phyloP scores from a whole-genome alignment of 2,888 invertebrate species.

The Athalia rosae region DNA sequence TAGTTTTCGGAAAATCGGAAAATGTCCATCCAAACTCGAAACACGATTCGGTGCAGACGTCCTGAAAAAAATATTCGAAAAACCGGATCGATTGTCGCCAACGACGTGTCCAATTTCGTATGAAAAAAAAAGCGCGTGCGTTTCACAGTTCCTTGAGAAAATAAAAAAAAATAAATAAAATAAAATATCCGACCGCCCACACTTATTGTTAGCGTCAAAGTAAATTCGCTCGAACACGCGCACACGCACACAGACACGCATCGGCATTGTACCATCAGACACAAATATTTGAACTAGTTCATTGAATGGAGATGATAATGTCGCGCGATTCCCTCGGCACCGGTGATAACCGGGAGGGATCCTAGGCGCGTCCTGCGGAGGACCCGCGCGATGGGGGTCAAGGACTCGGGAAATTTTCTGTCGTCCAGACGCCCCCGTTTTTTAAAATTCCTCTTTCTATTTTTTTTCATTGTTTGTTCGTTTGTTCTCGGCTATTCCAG shows the following conservation, averaged over 20 bases:
- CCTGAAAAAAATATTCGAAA: no score
- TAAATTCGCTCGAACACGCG: background rate
- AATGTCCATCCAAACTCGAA: no score
- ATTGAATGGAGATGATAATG: constrained; percentile 9
- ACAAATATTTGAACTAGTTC: constrained; percentile 11
- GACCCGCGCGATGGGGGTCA: background rate
- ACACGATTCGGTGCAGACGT: no score
- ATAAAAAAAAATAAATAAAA: no score
- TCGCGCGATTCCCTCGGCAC: background rate
- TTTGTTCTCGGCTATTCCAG: constrained; percentile 54
- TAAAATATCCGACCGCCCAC: background rate
- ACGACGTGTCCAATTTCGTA: no score
- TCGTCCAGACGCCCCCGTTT: background rate
- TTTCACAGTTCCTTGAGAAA: no score
- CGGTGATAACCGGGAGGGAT: background rate
- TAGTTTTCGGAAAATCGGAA: no score
- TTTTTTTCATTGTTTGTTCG: constrained; percentile 31
- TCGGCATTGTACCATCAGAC: background rate
- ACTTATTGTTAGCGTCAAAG: background rate
- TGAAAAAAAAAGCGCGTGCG: no score
- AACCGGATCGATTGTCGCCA: no score
- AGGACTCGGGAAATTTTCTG: background rate
- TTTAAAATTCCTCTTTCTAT: background rate
- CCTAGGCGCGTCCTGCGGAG: no score
- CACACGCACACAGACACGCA: no score